Evolutionary conservation across 2,888 invertebrate genomes (phyloP).

Genomic region (Gibbula magus): DNA sequence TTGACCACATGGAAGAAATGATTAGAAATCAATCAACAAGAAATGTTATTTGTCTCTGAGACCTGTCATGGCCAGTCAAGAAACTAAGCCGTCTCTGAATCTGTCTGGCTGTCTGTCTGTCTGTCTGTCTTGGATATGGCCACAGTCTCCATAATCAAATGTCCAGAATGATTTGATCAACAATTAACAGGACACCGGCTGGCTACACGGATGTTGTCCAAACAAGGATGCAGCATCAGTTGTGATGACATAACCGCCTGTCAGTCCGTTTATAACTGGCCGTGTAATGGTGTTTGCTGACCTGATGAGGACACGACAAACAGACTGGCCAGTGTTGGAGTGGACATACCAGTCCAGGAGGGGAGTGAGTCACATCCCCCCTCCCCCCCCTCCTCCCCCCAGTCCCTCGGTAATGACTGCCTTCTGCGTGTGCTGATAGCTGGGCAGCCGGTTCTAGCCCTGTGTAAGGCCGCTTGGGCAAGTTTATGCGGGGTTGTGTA

Average conservation of each 20-base stretch:
- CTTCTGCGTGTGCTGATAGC: not conserved
- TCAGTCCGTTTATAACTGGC: not conserved
- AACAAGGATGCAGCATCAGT: not conserved
- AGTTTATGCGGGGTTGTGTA: constrained; percentile 14
- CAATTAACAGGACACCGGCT: no score
- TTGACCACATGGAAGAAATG: not conserved
- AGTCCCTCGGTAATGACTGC: not conserved
- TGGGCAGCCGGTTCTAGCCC: not conserved
- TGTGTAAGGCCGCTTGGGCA: not conserved
- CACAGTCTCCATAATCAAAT: no score
- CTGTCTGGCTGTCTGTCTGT: no score
- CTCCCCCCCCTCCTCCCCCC: not conserved
- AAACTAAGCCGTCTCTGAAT: no score
- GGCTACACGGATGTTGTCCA: no score
- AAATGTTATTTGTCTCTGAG: not conserved
- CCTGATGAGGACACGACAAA: not conserved
- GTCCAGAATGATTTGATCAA: no score
- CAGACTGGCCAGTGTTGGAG: not conserved
- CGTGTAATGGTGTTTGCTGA: not conserved
- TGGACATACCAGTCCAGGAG: constrained; percentile 5
- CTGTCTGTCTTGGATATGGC: no score
- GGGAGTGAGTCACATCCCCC: not conserved
- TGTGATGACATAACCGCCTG: not conserved
- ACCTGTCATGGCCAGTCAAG: not conserved
- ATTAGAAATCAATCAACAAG: not conserved